Conservation (phyloP, 2,113 vertebrate species). For the Channa argus region DNA sequence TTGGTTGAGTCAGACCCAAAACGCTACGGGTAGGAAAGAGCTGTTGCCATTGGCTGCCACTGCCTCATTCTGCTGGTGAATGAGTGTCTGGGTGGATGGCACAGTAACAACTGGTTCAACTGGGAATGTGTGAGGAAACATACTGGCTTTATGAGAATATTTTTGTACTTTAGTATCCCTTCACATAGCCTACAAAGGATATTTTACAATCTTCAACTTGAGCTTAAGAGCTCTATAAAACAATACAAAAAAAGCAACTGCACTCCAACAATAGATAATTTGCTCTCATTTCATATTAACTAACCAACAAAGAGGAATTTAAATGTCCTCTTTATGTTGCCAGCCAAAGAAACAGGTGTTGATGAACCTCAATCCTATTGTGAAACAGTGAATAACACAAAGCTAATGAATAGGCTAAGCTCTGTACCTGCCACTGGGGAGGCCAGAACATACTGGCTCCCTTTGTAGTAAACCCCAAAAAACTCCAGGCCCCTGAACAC, state of each 20-base stretch:
- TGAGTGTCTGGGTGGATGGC: constrained; percentile 59
- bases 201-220: background rate
- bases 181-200: background rate
- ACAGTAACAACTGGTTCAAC: constrained; percentile 60
- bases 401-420: constrained; percentile 78
- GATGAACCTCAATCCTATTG: constrained; percentile 75
- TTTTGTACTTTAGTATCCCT: constrained; percentile 11
- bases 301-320: constrained; percentile 50
- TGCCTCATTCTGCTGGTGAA: constrained; percentile 63
- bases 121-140: constrained; percentile 42
- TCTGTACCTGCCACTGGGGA: constrained; percentile 79
- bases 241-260: background rate
- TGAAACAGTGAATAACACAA: constrained; percentile 74
- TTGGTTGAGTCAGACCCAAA: constrained; percentile 71
- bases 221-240: constrained; percentile 5
- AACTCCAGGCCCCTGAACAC: constrained; percentile 68
- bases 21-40: constrained; percentile 50
- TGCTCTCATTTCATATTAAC: constrained; percentile 63
- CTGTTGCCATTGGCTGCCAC: constrained; percentile 67
- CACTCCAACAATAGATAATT: constrained; percentile 41
- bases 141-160: constrained; percentile 34
- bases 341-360: constrained; percentile 73
- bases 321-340: constrained; percentile 63
- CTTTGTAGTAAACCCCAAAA: constrained; percentile 78
- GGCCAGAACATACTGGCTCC: constrained; percentile 70